Evolutionary conservation across 2,113 vertebrate species (phyloP).

Genomic region (Nyctereutes procyonoides): DNA sequence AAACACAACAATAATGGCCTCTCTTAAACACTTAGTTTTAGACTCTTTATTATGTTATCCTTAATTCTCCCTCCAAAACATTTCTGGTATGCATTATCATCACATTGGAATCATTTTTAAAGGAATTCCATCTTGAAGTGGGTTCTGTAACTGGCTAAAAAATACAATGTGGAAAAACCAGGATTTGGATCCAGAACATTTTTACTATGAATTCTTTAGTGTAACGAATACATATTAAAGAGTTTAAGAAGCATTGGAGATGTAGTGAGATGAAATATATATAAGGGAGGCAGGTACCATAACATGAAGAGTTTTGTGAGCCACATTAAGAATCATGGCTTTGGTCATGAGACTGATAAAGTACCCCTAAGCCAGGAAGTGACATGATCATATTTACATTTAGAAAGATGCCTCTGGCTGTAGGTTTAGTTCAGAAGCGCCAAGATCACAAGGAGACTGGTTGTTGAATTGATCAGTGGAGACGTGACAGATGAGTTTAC

Average conservation of each 20-base stretch:
- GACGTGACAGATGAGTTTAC: slow-evolving; percentile 40
- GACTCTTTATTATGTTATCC: not conserved
- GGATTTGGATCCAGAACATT: not conserved
- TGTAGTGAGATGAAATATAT: not conserved
- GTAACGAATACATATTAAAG: not conserved
- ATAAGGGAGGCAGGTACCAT: not conserved
- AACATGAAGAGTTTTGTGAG: slow-evolving; percentile 5
- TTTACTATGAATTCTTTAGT: not conserved
- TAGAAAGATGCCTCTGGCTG: slow-evolving; percentile 12
- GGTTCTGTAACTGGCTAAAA: not conserved
- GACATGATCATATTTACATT: not conserved
- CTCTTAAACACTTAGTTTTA: not conserved
- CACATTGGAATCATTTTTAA: not conserved
- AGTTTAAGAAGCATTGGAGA: not conserved
- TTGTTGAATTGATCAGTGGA: slow-evolving; percentile 36
- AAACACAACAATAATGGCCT: not conserved
- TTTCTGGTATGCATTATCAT: not conserved
- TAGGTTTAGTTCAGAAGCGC: not conserved
- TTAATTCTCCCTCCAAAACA: not conserved
- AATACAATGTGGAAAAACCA: not conserved
- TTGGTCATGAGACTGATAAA: not conserved
- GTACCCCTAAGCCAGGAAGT: not conserved
- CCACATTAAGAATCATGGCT: not conserved
- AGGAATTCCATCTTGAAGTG: not conserved
- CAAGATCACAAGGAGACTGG: not conserved